These are phyloP conservation scores for Sclerodermus sp. DNA, from an alignment of 2,888 invertebrate species.

Conservation along the genomic window DNA sequence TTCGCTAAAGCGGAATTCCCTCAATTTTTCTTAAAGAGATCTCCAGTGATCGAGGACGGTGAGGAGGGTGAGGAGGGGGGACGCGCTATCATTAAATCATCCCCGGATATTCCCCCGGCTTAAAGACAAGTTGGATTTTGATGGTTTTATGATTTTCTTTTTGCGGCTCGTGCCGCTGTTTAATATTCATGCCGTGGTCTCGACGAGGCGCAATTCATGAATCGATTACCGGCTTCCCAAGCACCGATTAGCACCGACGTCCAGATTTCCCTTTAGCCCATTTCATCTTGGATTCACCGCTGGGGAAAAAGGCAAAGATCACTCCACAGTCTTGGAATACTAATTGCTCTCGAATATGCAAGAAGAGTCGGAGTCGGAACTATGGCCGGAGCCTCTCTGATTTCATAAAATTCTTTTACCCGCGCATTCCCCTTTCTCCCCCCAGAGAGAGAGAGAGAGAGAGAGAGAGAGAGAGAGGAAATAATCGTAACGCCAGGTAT, in stretches of 20 bases:
- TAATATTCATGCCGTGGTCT: conserved; percentile 31
- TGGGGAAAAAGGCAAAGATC: conserved; percentile 15
- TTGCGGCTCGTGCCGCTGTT: neutral
- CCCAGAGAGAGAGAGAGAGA: too few relatives aligned
- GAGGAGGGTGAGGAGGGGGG: too few relatives aligned
- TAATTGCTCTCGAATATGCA: conserved; percentile 26
- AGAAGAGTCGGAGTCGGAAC: too few relatives aligned
- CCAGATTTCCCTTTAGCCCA: conserved; percentile 18
- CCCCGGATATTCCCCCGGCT: too few relatives aligned
- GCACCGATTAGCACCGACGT: conserved; percentile 28
- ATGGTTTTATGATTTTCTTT: too few relatives aligned
- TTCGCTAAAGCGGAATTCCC: too few relatives aligned
- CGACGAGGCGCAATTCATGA: conserved; percentile 21
- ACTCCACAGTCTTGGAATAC: conserved; percentile 30
- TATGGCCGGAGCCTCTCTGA: too few relatives aligned
- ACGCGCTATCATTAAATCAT: too few relatives aligned
- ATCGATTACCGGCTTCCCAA: conserved; percentile 31
- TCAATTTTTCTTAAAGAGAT: too few relatives aligned
- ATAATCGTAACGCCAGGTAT: conserved; percentile 30
- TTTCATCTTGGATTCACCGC: neutral
- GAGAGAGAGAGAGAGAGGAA: conserved; percentile 14
- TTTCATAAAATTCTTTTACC: neutral
- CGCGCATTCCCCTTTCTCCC: neutral
- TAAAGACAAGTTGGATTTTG: too few relatives aligned
- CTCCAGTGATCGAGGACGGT: too few relatives aligned